Base-by-base conservation (phyloP, 2,113 vertebrate genomes). In the Pardalotus punctatus region DNA sequence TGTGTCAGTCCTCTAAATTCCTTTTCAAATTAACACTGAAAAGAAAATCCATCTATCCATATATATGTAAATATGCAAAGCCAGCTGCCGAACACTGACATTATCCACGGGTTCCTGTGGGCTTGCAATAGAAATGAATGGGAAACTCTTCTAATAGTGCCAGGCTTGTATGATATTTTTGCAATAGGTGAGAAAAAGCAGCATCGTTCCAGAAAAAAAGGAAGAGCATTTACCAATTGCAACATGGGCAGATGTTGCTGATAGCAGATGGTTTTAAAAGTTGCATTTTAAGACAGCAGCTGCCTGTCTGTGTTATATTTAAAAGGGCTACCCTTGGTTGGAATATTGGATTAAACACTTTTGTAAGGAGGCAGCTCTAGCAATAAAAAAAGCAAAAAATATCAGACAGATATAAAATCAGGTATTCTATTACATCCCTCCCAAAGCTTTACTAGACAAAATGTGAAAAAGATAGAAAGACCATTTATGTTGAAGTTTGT, bases 11-110 rank as follows among this genome's bases (percentile, higher is more conserved):
- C 45, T 93, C 73, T 85, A 81, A 90, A 94, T 74, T 82, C 78
- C 78, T 94, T 94, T 97, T 88, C 90, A 96, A 91, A 93, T 86
- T 95, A 95, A 57, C 58, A 57, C 78, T 91, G 84, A 93, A 93
- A 96, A 94, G 73, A 92, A 93, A 95, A 94, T 72, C 74, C 70
- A 65, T 76, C 70, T 71, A 81, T 83, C 76, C 70, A 79, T 91
- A 90, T 91, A 74, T 86, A 96, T 90, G 80, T 85, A 96, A 95
- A 93, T 94, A 95, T 3, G 9, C 78, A 94, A 92, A 81, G 76
- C 61, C 86, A 94, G 72, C 76, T 90, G 80, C 80, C 83, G 90
- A 95, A 88, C 60, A 71, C 86, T 57, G 65, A 93, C 91, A 94
- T 91, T 94, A 85, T 89, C 81, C 78, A 91, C 0, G 14, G 50